Conservation (phyloP, 2,797 vertebrate species). For the Prunella strophiata region DNA sequence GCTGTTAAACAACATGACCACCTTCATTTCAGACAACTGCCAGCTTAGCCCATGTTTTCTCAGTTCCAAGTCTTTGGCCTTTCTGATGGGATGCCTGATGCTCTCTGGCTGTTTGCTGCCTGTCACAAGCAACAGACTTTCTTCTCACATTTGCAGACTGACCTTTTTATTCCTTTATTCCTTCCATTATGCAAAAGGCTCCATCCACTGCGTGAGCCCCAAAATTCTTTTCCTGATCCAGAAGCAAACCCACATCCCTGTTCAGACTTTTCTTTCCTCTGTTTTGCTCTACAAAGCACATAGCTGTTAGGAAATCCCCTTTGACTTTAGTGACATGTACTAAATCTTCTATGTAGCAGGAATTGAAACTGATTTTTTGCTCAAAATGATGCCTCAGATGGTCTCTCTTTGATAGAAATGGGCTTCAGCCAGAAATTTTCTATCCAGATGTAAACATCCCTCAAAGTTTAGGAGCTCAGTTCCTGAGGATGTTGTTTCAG, state of each 20-base stretch:
- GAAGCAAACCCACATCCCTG: not conserved
- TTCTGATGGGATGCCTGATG: not conserved
- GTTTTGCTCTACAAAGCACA: not conserved
- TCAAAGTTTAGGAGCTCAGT: not conserved
- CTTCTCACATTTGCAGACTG: not conserved
- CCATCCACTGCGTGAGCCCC: not conserved
- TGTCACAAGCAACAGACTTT: not conserved
- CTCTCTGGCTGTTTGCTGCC: not conserved
- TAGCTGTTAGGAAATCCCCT: not conserved
- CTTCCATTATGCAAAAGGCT: not conserved
- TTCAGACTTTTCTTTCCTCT: not conserved
- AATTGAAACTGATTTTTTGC: not conserved
- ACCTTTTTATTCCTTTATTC: not conserved
- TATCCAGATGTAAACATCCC: not conserved
- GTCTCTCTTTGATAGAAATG: not conserved
- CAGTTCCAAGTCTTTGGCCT: not conserved
- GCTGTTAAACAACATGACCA: accelerated
- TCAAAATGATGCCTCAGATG: not conserved
- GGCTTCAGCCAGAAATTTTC: not conserved
- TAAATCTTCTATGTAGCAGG: not conserved
- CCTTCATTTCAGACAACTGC: not conserved
- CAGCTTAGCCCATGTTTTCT: not conserved
- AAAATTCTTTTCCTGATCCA: not conserved
- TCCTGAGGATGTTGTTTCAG: not conserved
- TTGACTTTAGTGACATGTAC: not conserved